Percentiles rank a stretch among this genome's conserved stretches.
phyloP scores from a whole-genome alignment of 2,888 invertebrate species.

The Drosophila nigritarsus region DNA sequence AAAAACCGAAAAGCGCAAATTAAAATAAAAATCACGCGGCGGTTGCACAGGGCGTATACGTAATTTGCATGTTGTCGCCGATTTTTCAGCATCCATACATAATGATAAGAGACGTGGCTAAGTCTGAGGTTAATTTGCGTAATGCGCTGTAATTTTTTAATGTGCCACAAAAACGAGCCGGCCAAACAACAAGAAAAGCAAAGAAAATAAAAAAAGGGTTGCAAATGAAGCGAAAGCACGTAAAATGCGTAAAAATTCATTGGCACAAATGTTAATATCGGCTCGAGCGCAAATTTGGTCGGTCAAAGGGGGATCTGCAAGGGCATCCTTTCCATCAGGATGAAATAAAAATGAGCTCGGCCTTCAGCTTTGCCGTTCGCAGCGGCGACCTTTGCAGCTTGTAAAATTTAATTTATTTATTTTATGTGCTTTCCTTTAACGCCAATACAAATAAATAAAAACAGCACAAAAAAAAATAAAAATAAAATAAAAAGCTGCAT shows the following conservation, averaged over 20 bases:
- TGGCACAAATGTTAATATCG: conserved; percentile 50
- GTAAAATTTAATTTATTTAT: conserved; percentile 63
- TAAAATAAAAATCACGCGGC: conserved; percentile 21
- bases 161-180: conserved; percentile 56
- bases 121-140: conserved; percentile 80
- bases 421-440: conserved; percentile 55
- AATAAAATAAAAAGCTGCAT: too few species aligned
- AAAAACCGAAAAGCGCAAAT: not conserved
- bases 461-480: conserved; percentile 23
- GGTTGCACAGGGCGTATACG: conserved; percentile 39
- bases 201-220: conserved; percentile 46
- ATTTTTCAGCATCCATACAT: conserved; percentile 28
- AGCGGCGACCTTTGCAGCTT: conserved; percentile 60
- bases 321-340: conserved; percentile 23
- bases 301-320: not conserved
- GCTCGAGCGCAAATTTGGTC: not conserved
- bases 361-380: conserved; percentile 51
- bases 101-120: conserved; percentile 63
- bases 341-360: conserved; percentile 61
- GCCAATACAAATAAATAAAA: conserved; percentile 60
- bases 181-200: conserved; percentile 22
- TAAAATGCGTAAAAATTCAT: conserved; percentile 70
- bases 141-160: conserved; percentile 79
- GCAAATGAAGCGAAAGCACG: conserved; percentile 58
- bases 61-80: conserved; percentile 42